phyloP scores from a whole-genome alignment of 2,888 invertebrate species.

The Acronicta leporina region DNA sequence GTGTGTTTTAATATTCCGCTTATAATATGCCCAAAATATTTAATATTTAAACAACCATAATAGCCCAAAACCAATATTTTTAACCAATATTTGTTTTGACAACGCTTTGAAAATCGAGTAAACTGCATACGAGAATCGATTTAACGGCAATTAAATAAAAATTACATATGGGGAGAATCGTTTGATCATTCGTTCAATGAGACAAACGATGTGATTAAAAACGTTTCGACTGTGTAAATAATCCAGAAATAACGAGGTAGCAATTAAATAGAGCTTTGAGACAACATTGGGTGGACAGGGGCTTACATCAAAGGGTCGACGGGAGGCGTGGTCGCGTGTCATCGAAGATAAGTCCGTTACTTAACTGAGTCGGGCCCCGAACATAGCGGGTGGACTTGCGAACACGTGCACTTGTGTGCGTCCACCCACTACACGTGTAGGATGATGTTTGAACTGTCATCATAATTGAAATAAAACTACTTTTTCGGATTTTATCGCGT shows the following conservation, averaged over 20 bases:
- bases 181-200: conserved; percentile 72
- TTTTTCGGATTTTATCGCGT: no score
- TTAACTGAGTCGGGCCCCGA: conserved; percentile 38
- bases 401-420: no score
- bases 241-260: conserved; percentile 88
- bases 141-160: conserved; percentile 76
- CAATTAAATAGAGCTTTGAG: conserved; percentile 86
- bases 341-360: conserved; percentile 65
- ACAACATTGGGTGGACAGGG: conserved; percentile 72
- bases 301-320: conserved; percentile 78
- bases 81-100: conserved; percentile 24
- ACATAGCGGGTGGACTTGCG: conserved; percentile 5
- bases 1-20: neutral
- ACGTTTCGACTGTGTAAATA: conserved; percentile 80
- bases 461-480: no score
- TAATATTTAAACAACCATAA: conserved; percentile 5
- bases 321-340: conserved; percentile 65
- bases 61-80: conserved; percentile 10
- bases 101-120: conserved; percentile 42
- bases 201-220: conserved; percentile 73
- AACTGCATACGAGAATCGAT: conserved; percentile 62
- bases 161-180: conserved; percentile 67
- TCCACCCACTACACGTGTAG: no score
- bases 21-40: neutral
- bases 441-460: no score